Evolutionary conservation across 2,888 invertebrate genomes (phyloP).

Genomic region (Mesoligia furuncula): DNA sequence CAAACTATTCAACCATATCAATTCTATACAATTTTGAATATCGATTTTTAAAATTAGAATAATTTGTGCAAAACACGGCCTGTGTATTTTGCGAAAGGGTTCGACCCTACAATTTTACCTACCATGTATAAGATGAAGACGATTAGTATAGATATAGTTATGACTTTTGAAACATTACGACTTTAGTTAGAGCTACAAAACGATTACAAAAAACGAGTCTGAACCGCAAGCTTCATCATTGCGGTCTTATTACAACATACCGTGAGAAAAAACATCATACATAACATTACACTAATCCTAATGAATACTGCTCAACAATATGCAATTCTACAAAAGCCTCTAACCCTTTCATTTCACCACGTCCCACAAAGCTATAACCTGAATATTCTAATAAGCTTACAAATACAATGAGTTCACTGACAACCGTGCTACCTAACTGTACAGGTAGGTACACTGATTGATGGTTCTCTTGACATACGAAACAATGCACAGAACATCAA

Average conservation of each 20-base stretch:
- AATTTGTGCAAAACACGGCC: constrained; percentile 52
- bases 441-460: constrained; percentile 76
- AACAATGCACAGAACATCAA: constrained; percentile 84
- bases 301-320: constrained; percentile 60
- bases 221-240: constrained; percentile 17
- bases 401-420: constrained; percentile 71
- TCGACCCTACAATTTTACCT: background rate
- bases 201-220: constrained; percentile 10
- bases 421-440: constrained; percentile 76
- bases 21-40: constrained; percentile 32
- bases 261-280: constrained; percentile 62
- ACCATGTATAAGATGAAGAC: background rate
- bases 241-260: constrained; percentile 20
- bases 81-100: constrained; percentile 3
- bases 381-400: constrained; percentile 75
- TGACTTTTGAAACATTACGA: background rate
- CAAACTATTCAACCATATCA: background rate
- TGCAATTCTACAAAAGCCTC: constrained; percentile 58
- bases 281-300: constrained; percentile 63
- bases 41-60: constrained; percentile 54
- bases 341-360: constrained; percentile 53
- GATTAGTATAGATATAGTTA: background rate
- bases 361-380: constrained; percentile 66
- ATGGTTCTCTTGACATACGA: constrained; percentile 82
- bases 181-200: background rate